phyloP scores from a whole-genome alignment of 2,113 vertebrate species.

The Prunella himalayana region DNA sequence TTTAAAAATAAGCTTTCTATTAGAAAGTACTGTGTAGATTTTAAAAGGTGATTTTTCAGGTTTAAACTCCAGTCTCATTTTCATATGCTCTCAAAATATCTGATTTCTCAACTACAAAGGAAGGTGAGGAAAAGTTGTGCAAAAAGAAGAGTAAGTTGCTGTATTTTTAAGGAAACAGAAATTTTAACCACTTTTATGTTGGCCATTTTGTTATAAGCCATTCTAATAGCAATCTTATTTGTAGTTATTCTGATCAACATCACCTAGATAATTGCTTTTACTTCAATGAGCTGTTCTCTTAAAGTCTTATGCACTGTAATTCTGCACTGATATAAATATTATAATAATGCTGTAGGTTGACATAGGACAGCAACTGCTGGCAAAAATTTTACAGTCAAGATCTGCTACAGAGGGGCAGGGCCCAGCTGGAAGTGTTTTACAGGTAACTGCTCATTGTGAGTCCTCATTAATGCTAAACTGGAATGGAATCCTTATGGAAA shows the following conservation, averaged over 20 bases:
- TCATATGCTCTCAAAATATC: background rate
- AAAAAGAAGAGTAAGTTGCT: background rate
- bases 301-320: background rate
- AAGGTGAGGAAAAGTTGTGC: background rate
- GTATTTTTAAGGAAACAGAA: background rate
- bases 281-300: background rate
- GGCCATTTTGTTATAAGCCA: background rate
- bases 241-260: background rate
- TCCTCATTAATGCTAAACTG: background rate
- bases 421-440: background rate
- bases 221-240: background rate
- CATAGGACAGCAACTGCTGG: background rate
- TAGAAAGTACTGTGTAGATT: background rate
- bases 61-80: background rate
- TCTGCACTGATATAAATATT: background rate
- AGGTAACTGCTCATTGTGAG: background rate
- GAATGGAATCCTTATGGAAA: background rate
- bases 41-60: background rate
- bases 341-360: background rate
- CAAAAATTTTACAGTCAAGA: background rate
- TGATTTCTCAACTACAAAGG: background rate
- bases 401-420: background rate
- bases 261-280: background rate
- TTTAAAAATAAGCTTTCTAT: background rate
- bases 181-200: background rate